Percentiles rank a stretch among this genome's conserved stretches.
Conservation (phyloP, 2,797 vertebrate genomes). For the Ctenochaetus hawaiiensis region DNA sequence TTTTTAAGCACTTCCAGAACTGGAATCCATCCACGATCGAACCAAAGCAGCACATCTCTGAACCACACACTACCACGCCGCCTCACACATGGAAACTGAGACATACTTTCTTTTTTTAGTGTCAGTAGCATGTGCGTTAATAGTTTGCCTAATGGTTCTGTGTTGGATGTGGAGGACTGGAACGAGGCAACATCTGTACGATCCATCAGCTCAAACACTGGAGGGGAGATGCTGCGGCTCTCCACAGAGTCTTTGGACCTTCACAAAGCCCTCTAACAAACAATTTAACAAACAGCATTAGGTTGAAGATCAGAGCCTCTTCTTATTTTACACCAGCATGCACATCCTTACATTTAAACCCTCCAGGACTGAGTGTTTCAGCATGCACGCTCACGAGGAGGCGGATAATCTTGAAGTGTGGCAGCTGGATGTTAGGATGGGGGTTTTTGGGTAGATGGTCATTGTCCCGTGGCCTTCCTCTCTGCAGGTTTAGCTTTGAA, state of each 20-base stretch:
- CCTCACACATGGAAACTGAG: slow-evolving; percentile 14
- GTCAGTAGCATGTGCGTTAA: slow-evolving; percentile 54
- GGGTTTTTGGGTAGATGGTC: not conserved
- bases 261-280: not conserved
- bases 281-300: not conserved
- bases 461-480: slow-evolving; percentile 50
- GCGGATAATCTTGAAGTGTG: not conserved
- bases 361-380: not conserved
- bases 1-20: slow-evolving; percentile 35
- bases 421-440: not conserved
- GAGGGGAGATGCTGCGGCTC: not conserved
- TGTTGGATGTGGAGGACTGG: not conserved
- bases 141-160: slow-evolving; percentile 14
- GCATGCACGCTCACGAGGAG: slow-evolving; percentile 12
- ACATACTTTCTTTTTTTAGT: not conserved
- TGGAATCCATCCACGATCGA: slow-evolving; percentile 33
- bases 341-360: slow-evolving; percentile 1
- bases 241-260: not conserved
- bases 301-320: not conserved
- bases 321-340: slow-evolving; percentile 45
- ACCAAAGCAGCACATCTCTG: slow-evolving; percentile 70
- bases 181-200: not conserved
- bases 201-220: not conserved
- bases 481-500: slow-evolving; percentile 40
- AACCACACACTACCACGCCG: slow-evolving; percentile 40